phyloP scores from a whole-genome alignment of 1,140 invertebrate genomes.

The Lordiphosa mommai region DNA sequence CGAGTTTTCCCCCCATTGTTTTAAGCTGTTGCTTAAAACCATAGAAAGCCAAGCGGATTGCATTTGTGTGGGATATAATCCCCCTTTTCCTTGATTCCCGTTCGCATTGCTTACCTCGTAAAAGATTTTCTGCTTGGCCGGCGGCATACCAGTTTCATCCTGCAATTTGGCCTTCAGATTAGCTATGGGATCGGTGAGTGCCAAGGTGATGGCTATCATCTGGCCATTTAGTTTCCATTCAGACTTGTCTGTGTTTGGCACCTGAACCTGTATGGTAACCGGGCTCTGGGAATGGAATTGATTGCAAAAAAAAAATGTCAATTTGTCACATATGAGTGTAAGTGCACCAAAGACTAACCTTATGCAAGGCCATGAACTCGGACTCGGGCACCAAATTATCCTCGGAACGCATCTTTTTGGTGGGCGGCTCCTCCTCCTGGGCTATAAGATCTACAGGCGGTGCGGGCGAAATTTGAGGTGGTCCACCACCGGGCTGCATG shows the following conservation, averaged over 20 bases:
- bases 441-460: conserved; percentile 78
- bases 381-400: conserved; percentile 94
- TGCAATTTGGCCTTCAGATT: conserved; percentile 94
- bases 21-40: conserved; percentile 1
- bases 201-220: conserved; percentile 88
- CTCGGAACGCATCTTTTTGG: conserved; percentile 94
- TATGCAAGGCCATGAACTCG: conserved; percentile 79
- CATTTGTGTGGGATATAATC: too few relatives aligned
- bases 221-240: conserved; percentile 99
- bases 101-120: conserved; percentile 60
- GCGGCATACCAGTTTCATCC: conserved; percentile 95
- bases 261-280: conserved; percentile 88
- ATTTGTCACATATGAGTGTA: conserved; percentile 8
- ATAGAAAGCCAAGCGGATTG: too few relatives aligned
- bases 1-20: too few relatives aligned
- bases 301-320: not conserved
- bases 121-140: conserved; percentile 94
- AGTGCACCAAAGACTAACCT: conserved; percentile 59
- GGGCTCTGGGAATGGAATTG: conserved; percentile 80
- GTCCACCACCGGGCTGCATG: conserved; percentile 40
- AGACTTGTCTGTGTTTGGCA: conserved; percentile 93
- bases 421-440: conserved; percentile 90
- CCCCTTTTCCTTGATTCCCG: too few relatives aligned
- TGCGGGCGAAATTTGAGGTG: conserved; percentile 79
- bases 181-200: conserved; percentile 89